Base-by-base conservation (phyloP, 2,797 vertebrate species). In the Thaleichthys pacificus region DNA sequence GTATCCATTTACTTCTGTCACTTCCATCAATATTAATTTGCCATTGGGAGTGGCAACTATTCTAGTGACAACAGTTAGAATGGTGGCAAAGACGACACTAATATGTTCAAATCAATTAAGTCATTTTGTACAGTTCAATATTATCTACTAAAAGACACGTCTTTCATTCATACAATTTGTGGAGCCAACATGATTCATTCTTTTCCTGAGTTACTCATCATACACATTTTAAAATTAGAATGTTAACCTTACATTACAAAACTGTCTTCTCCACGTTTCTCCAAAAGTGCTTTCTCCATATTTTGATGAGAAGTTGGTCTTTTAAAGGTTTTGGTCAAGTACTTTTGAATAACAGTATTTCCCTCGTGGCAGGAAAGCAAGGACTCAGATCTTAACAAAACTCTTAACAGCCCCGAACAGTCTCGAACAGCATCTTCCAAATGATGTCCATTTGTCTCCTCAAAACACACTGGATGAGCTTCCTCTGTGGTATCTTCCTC, bases 1-100 rank as follows among this genome's bases (percentile, higher is more conserved):
- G 51, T 17, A 69, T 24, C 63, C 22, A 61, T 72, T 84, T 75
- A 83, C 78, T 47, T 75, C 17, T 73, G 32, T 14, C 65, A 49
- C 22, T 65, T 74, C 80, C 84, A 83, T 75, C 42, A 47, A 47
- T 47, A 47, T 47, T 47, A 47, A 47, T 47, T 47, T 42, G 38
- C 51, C 51, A 54, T 54, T 56, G 51, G 51, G 51, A n/a, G 51
- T 17, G 19, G 15, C 51, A 56, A 8, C 51, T n/a, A 17, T 56
- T 56, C 6, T 17, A 56, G 51, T 56, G 51, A n/a, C 51, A 56
- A n/a, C 51, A 56, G 51, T 56, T 56, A 56, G 0, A 47, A 47
- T 47, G 51, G 4, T n/a, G 19, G 51, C 51, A n/a, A 17, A 56
- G 51, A 5, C 8, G 5, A 5, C 3, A n/a, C 19, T n/a, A 54